Conservation (phyloP, 2,113 vertebrate species). For the Seriola rivoliana region DNA sequence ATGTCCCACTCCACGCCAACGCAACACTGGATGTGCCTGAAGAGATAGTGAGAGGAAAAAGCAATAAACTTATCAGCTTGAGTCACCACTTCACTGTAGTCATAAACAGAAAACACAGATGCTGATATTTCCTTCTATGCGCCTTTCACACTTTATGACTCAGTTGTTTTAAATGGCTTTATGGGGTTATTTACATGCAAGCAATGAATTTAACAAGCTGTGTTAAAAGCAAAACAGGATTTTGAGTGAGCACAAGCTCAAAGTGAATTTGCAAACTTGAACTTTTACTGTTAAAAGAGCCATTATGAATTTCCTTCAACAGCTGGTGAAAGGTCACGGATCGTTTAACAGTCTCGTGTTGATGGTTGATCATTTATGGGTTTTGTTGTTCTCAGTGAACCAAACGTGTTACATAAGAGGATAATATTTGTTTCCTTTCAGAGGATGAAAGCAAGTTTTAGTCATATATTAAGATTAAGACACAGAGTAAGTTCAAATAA, state of each 20-base stretch:
- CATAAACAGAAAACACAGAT: constrained; percentile 54
- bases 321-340: constrained; percentile 54
- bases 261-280: too few relatives aligned
- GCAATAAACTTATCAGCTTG: constrained; percentile 49
- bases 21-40: constrained; percentile 90
- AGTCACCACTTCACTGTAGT: constrained; percentile 27
- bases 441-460: not conserved
- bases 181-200: not conserved
- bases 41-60: constrained; percentile 12
- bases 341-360: constrained; percentile 3
- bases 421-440: not conserved
- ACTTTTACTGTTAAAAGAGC: not conserved
- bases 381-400: not conserved
- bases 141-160: constrained; percentile 12
- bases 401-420: constrained; percentile 14
- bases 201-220: not conserved
- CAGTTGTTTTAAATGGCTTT: constrained; percentile 20
- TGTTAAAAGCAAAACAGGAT: not conserved
- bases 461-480: not conserved
- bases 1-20: constrained; percentile 89
- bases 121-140: not conserved
- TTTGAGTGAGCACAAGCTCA: not conserved
- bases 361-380: constrained; percentile 70
- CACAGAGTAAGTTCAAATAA: not conserved
- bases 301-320: constrained; percentile 30